Evolutionary conservation across 1,140 invertebrate genomes (phyloP), one percentile per base, ranked within the genome.

Genomic region (Lordiphosa mommai): DNA sequence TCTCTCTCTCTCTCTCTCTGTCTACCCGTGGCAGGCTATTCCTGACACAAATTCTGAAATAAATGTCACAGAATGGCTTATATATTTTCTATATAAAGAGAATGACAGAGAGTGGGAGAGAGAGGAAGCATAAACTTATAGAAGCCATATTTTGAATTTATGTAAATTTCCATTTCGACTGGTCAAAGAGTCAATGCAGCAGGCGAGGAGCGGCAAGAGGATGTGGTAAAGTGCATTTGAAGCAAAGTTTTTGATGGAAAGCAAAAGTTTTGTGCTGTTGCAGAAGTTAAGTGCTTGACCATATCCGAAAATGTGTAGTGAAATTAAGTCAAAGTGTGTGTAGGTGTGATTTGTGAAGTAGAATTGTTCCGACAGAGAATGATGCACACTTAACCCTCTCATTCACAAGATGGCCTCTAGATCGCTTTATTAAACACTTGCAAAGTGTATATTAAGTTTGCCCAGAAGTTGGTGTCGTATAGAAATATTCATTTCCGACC

Each of bases 31-130:
- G 4, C 44, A n/a, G n/a, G 13, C 36, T 43, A 41, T 23, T 46
- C 53, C 69, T 80, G 74, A 74, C 76, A 79, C 74, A 80, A 58
- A 70, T 79, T 79, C 65, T 41, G 74, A 47, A 61, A 59, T 53
- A 70, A 79, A 65, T 79, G 76, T 66, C 76, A 70, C 41, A 38
- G 60, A 60, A 34, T 49, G 49, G 59, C 38, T 61, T 67, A 38
- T 49, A 60, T 56, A 61, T 44, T 58, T 43, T 59, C 40, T 36
- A 65, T 53, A 59, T 16, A 51, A 37, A 57, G 41, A 37, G 13
- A 43, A 7, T 32, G 49, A 38, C 53, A 46, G 6, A 6, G 23
- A 27, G 23, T 0, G 23, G 6, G 6, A 1, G 23, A 6, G 23
- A 7, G 23, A 2, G 23, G 2, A 6, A 27, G 23, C 46, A 49